A percentile compares a stretch with the other conserved stretches of the same genome.
phyloP scores from a whole-genome alignment of 2,888 invertebrate species.

The Tenthredo amoena region DNA sequence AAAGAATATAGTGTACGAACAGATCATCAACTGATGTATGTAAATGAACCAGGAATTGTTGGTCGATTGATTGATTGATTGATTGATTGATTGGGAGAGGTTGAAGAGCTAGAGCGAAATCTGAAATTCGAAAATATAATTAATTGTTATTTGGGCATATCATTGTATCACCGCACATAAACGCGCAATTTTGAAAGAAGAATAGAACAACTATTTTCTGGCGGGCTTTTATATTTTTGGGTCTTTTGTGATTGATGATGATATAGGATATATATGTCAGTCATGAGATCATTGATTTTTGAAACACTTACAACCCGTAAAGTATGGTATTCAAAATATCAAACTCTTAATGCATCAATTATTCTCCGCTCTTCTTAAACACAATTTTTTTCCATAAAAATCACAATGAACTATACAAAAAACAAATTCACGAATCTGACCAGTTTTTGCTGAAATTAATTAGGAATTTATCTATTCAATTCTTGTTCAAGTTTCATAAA shows the following conservation, averaged over 20 bases:
- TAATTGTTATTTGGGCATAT: constrained; percentile 61
- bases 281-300: constrained; percentile 35
- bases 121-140: constrained; percentile 73
- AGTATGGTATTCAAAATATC: constrained; percentile 30
- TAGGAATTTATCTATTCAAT: not conserved
- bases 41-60: constrained; percentile 59
- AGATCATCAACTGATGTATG: constrained; percentile 51
- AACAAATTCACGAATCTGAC: not conserved
- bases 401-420: not conserved
- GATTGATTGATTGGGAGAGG: constrained; percentile 58
- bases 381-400: not conserved
- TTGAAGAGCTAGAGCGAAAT: constrained; percentile 65
- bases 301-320: constrained; percentile 17
- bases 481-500: not conserved
- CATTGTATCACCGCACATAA: constrained; percentile 67
- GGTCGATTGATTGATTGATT: constrained; percentile 59
- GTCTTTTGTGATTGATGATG: constrained; percentile 62
- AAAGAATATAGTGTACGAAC: constrained; percentile 55
- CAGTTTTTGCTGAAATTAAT: no score
- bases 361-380: not conserved
- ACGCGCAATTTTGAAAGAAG: constrained; percentile 59
- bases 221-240: constrained; percentile 79
- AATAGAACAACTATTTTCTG: constrained; percentile 67
- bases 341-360: not conserved
- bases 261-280: constrained; percentile 9